These are phyloP conservation scores for Diabrotica undecimpunctata DNA, from an alignment of 1,140 invertebrate species.

Conservation along the genomic window DNA sequence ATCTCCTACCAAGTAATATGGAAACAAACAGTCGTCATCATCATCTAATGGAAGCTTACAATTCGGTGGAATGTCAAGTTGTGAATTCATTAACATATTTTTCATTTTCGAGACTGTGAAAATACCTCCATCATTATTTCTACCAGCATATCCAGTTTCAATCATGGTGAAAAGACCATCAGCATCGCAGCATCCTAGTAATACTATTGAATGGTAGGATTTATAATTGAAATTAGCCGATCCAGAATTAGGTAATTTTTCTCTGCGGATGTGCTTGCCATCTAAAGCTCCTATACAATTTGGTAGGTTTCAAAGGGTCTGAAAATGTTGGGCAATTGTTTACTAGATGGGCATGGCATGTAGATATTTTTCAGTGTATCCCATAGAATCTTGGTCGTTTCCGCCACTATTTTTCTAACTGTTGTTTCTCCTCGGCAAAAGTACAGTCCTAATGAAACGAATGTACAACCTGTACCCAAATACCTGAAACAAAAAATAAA, in stretches of 20 bases:
- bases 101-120: constrained; percentile 19
- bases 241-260: constrained; percentile 22
- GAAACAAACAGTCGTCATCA: constrained; percentile 21
- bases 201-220: constrained; percentile 15
- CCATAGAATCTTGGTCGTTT: constrained; percentile 20
- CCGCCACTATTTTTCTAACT: constrained; percentile 16
- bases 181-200: constrained; percentile 19
- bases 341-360: no score
- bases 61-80: constrained; percentile 15
- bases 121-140: constrained; percentile 26
- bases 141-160: constrained; percentile 25
- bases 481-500: no score
- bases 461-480: no score
- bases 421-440: constrained; percentile 16
- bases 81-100: constrained; percentile 9
- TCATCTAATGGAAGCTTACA: constrained; percentile 9
- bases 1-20: constrained; percentile 49
- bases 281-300: constrained; percentile 11
- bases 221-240: constrained; percentile 26
- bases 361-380: constrained; percentile 20
- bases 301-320: constrained; percentile 8
- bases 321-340: constrained; percentile 19
- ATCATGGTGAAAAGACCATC: constrained; percentile 23
- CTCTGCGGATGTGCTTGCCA: no score
- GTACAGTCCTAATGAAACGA: no score